These are phyloP conservation scores for Ormyrus thymus DNA, from an alignment of 2,888 invertebrate species.

Conservation along the genomic window DNA sequence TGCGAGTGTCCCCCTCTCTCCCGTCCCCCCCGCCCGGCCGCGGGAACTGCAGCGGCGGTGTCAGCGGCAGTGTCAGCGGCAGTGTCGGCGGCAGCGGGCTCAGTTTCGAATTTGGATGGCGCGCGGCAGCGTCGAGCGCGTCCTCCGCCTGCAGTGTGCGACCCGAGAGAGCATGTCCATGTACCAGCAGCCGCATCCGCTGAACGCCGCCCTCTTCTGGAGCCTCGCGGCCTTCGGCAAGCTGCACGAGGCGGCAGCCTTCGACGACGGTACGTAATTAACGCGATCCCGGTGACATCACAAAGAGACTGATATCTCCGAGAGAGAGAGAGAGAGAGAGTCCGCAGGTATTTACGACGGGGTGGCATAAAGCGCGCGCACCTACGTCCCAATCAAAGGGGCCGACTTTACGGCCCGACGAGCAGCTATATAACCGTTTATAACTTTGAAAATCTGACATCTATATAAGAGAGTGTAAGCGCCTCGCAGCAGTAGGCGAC, in stretches of 20 bases:
- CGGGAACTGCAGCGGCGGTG: too few species aligned
- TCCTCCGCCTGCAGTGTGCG: not conserved
- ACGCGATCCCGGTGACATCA: not conserved
- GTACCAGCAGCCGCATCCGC: constrained; percentile 65
- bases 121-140: constrained; percentile 42
- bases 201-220: constrained; percentile 71
- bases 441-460: constrained; percentile 71
- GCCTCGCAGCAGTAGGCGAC: constrained; percentile 11
- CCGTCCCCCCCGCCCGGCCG: too few species aligned
- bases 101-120: constrained; percentile 54
- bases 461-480: constrained; percentile 64
- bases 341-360: not conserved
- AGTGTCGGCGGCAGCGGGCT: not conserved
- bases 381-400: constrained; percentile 66
- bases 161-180: constrained; percentile 58
- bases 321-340: not conserved
- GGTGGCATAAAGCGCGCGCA: not conserved
- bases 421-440: constrained; percentile 69
- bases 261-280: not conserved
- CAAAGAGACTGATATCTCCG: not conserved
- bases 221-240: constrained; percentile 59
- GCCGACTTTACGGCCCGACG: constrained; percentile 64
- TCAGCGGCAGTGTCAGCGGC: too few species aligned
- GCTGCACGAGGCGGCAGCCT: constrained; percentile 42
- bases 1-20: constrained; percentile 12